phyloP scores from a whole-genome alignment of 2,888 invertebrate species.

The Callyntrura sp. region DNA sequence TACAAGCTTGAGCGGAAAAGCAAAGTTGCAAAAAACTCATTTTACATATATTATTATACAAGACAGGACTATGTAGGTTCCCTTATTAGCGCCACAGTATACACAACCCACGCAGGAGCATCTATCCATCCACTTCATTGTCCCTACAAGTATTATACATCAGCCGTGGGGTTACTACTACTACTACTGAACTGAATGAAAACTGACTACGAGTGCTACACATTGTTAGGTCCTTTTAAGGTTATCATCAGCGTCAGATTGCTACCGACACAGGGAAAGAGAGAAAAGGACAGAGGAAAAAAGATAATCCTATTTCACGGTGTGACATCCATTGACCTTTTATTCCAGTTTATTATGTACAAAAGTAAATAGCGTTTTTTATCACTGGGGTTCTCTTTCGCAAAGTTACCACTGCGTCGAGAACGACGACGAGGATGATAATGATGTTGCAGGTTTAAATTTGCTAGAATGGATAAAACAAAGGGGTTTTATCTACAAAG shows the following conservation, averaged over 20 bases:
- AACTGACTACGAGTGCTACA: background rate
- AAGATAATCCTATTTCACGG: constrained; percentile 58
- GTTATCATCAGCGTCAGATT: background rate
- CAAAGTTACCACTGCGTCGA: too few species aligned
- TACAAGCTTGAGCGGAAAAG: constrained; percentile 35
- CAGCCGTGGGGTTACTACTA: background rate
- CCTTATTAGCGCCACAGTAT: background rate
- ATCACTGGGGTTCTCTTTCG: constrained; percentile 18
- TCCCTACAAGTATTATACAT: too few species aligned
- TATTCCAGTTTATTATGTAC: constrained; percentile 21
- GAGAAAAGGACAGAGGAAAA: too few species aligned
- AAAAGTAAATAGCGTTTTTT: background rate
- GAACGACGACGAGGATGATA: background rate
- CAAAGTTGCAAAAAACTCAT: constrained; percentile 10
- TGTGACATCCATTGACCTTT: constrained; percentile 52
- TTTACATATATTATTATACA: background rate
- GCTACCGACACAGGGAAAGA: too few species aligned
- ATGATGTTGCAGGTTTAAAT: constrained; percentile 29
- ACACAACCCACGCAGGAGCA: constrained; percentile 16
- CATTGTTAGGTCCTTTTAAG: constrained; percentile 33
- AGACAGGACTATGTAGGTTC: background rate
- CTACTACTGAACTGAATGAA: background rate
- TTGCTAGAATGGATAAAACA: background rate
- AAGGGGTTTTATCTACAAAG: constrained; percentile 12
- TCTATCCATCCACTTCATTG: background rate